These are phyloP conservation scores for Myripristis jacobus DNA, from an alignment of 2,797 vertebrate genomes.

Conservation along the genomic window DNA sequence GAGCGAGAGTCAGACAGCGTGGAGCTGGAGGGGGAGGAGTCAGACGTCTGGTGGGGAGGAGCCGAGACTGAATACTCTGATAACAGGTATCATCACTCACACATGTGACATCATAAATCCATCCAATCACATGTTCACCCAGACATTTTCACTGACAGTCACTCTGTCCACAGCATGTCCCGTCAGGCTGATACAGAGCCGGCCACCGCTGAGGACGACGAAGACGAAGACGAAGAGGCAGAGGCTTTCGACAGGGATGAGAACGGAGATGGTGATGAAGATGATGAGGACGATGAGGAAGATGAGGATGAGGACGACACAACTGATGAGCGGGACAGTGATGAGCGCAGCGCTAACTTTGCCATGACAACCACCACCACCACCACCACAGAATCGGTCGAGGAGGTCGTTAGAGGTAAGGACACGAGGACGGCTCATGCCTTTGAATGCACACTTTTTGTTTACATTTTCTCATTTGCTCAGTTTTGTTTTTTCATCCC, in stretches of 20 bases:
- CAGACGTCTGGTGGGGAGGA: conserved; percentile 98
- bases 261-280: conserved; percentile 75
- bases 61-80: conserved; percentile 92
- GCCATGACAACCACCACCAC: conserved; percentile 97
- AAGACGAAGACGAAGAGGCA: conserved; percentile 85
- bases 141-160: neutral
- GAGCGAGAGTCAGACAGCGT: conserved; percentile 87
- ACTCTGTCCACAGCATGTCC: conserved; percentile 79
- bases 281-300: conserved; percentile 75
- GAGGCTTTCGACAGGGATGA: conserved; percentile 81
- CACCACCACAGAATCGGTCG: conserved; percentile 97
- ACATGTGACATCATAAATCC: neutral
- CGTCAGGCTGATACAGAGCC: conserved; percentile 82
- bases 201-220: conserved; percentile 79
- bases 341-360: conserved; percentile 88
- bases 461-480: neutral
- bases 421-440: neutral
- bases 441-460: neutral
- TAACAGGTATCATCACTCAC: conserved; percentile 82
- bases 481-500: neutral
- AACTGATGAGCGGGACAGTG: conserved; percentile 87
- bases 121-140: neutral
- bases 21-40: conserved; percentile 90
- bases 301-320: conserved; percentile 83
- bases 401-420: conserved; percentile 97